Percentiles rank a stretch among this genome's conserved stretches.
Evolutionary conservation across 2,888 invertebrate species (phyloP).

Genomic region (Muscina levida): DNA sequence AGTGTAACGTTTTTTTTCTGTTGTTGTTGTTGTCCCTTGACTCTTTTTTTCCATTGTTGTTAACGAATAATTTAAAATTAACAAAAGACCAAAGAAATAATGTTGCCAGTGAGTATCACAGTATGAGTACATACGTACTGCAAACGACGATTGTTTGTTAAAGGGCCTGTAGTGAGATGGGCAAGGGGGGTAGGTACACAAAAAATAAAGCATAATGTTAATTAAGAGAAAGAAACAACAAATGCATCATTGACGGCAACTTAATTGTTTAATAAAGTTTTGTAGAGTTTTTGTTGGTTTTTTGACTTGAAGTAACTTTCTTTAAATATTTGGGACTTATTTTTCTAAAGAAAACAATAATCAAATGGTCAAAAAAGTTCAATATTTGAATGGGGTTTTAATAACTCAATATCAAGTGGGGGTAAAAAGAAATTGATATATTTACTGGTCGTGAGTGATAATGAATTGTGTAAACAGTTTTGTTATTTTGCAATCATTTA

Average conservation of each 20-base stretch:
- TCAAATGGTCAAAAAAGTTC: no score
- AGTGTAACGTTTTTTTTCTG: conserved; percentile 23
- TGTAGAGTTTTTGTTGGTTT: background rate
- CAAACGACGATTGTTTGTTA: conserved; percentile 24
- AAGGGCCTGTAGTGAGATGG: background rate
- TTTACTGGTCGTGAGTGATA: no score
- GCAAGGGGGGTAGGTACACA: background rate
- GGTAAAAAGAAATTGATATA: no score
- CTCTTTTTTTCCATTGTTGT: conserved; percentile 3
- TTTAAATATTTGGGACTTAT: background rate
- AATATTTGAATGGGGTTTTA: no score
- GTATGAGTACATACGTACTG: no score
- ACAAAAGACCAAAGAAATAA: conserved; percentile 29
- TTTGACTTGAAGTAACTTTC: background rate
- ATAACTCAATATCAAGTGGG: no score
- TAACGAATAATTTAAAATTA: conserved; percentile 35
- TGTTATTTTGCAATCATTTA: no score
- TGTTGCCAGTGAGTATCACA: background rate
- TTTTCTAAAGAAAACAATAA: no score
- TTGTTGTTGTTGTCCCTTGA: conserved; percentile 9
- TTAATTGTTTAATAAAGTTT: conserved; percentile 38
- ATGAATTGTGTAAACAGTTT: no score
- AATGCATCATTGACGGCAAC: conserved; percentile 5
- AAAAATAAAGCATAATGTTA: conserved; percentile 27
- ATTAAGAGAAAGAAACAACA: conserved; percentile 27